A percentile compares a stretch with the other conserved stretches of the same genome.
These are phyloP conservation scores for Actinostola sp. DNA, from an alignment of 92 coral and sea anemone genomes.

Conservation along the genomic window DNA sequence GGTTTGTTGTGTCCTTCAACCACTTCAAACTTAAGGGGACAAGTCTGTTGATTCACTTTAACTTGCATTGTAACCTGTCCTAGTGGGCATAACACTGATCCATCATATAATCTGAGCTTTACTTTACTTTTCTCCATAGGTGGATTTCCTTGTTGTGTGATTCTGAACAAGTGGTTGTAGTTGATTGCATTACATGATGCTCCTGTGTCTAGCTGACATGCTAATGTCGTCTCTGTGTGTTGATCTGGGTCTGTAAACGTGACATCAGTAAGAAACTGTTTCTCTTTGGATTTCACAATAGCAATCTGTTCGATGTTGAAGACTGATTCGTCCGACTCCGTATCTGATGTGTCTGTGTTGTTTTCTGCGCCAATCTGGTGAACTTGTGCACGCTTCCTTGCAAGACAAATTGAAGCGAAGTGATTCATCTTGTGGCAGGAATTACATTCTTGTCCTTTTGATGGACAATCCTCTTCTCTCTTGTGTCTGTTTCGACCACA, in stretches of 20 bases:
- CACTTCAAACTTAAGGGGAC: constrained; percentile 41
- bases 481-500: constrained; percentile 30
- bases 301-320: constrained; percentile 2
- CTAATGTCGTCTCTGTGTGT: neutral
- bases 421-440: constrained; percentile 37
- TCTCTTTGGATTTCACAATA: neutral
- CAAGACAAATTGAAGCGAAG: constrained; percentile 26
- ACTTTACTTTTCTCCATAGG: constrained; percentile 22
- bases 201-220: constrained; percentile 44
- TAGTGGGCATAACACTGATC: constrained; percentile 24
- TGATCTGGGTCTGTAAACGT: neutral
- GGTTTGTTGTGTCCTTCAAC: constrained; percentile 41
- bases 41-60: constrained; percentile 3
- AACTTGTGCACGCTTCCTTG: neutral
- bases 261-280: neutral
- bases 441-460: constrained; percentile 11
- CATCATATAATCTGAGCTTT: constrained; percentile 38
- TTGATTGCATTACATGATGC: constrained; percentile 39
- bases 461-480: constrained; percentile 29
- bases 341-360: neutral
- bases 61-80: constrained; percentile 17
- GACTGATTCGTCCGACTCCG: neutral
- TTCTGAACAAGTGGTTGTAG: constrained; percentile 25
- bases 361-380: neutral
- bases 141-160: constrained; percentile 31